Evolutionary conservation across 2,888 invertebrate species (phyloP).

Genomic region (Chironomus riparius): DNA sequence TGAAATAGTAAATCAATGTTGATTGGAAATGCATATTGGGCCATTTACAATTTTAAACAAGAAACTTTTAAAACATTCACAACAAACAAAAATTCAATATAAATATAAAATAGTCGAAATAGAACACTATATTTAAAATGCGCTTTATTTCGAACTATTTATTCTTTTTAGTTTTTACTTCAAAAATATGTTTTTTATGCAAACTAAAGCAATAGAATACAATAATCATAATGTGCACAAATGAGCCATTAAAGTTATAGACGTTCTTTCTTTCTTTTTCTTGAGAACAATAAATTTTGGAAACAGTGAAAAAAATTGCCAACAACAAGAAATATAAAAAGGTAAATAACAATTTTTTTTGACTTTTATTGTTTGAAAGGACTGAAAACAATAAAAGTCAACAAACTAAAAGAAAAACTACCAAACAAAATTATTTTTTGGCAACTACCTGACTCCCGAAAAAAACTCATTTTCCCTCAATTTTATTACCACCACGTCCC

Average conservation of each 20-base stretch:
- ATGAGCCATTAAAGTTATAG: not conserved
- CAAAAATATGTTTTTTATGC: no score
- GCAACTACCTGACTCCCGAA: conserved; percentile 1
- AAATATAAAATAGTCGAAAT: no score
- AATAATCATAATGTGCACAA: not conserved
- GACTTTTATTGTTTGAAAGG: conserved; percentile 23
- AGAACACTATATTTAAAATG: no score
- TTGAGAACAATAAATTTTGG: not conserved
- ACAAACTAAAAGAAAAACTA: conserved; percentile 13
- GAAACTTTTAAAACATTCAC: no score
- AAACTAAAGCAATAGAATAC: not conserved
- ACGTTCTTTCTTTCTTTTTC: conserved; percentile 11
- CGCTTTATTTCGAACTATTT: not conserved
- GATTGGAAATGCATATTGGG: no score
- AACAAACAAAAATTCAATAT: no score
- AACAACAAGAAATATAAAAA: not conserved
- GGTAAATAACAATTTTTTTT: conserved; percentile 25
- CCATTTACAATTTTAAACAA: no score
- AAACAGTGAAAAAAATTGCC: not conserved
- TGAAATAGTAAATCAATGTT: no score
- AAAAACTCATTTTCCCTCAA: not conserved
- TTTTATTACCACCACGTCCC: not conserved
- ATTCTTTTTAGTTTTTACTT: not conserved
- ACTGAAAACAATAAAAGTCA: conserved; percentile 27
- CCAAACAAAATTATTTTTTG: not conserved